Evolutionary conservation across 1,140 invertebrate genomes (phyloP).

Genomic region (Rhagoletis zephyria): DNA sequence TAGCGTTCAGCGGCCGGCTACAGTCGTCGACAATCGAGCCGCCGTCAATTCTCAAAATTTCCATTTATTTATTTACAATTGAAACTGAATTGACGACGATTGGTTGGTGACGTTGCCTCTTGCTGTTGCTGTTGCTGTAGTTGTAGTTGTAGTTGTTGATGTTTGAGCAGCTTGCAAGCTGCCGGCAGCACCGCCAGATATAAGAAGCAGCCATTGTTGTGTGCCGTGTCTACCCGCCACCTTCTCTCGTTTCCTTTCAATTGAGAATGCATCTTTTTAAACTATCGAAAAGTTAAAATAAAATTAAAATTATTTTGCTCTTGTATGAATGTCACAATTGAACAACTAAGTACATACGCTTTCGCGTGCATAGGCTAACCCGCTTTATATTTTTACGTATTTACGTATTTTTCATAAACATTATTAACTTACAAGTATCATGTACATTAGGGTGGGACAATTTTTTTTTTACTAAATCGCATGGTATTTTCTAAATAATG

Average conservation of each 20-base stretch:
- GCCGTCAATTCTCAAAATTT: not conserved
- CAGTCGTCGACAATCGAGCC: not conserved
- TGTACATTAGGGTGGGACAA: too few species aligned
- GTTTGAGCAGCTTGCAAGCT: not conserved
- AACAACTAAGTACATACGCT: not conserved
- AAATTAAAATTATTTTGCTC: too few species aligned
- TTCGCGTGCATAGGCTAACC: not conserved
- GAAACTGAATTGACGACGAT: slow-evolving; percentile 15
- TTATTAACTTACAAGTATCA: too few species aligned
- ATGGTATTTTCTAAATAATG: too few species aligned
- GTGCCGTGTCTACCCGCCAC: not conserved
- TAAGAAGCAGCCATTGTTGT: slow-evolving; percentile 1
- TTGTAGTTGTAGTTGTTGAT: not conserved
- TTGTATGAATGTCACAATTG: not conserved
- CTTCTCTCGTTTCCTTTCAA: too few species aligned
- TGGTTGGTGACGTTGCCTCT: not conserved
- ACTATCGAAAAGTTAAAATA: too few species aligned
- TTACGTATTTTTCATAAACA: too few species aligned
- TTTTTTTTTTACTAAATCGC: too few species aligned
- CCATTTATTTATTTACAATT: slow-evolving; percentile 24
- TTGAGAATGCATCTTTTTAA: too few species aligned
- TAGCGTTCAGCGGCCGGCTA: not conserved
- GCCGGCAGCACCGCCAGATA: not conserved
- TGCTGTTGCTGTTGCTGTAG: too few species aligned
- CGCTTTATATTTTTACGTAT: too few species aligned